These are phyloP conservation scores for Phyllotreta striolata DNA, from an alignment of 2,888 invertebrate species.

Conservation along the genomic window DNA sequence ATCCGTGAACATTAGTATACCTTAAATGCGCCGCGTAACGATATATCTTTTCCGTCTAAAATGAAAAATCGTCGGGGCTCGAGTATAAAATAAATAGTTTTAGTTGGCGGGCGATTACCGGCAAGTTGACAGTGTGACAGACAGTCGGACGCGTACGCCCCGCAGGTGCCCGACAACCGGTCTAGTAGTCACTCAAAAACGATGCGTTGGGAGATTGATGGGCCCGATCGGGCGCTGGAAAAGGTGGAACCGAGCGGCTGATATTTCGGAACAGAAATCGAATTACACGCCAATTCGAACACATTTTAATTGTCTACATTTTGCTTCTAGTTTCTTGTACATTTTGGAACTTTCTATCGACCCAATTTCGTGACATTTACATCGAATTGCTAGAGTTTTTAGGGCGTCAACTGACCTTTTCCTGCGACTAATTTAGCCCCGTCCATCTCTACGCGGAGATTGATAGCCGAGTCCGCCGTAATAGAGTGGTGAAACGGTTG, in stretches of 20 bases:
- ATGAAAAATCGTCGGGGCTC: conserved; percentile 20
- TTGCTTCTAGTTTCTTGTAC: not conserved
- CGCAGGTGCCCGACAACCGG: conserved; percentile 32
- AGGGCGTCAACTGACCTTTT: not conserved
- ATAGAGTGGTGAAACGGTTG: conserved; percentile 59
- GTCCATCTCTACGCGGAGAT: conserved; percentile 23
- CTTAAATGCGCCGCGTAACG: conserved; percentile 11
- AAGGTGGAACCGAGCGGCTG: conserved; percentile 1
- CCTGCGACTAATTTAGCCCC: not conserved
- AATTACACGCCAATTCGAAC: too few relatives aligned
- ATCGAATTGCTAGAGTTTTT: not conserved
- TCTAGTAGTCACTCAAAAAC: conserved; percentile 34
- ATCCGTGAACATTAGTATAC: conserved; percentile 4
- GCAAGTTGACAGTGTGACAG: conserved; percentile 36
- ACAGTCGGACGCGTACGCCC: conserved; percentile 30
- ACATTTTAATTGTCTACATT: not conserved
- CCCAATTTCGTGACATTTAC: too few relatives aligned
- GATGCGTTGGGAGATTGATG: conserved; percentile 34
- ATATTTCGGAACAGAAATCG: conserved; percentile 9
- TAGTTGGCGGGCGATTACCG: conserved; percentile 22
- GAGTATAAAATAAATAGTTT: conserved; percentile 28
- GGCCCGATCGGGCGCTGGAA: conserved; percentile 19
- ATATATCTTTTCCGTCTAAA: conserved; percentile 17
- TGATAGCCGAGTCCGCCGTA: conserved; percentile 41
- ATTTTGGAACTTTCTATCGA: too few relatives aligned